phyloP scores from a whole-genome alignment of 2,888 invertebrate species.

The Antheraea yamamai region DNA sequence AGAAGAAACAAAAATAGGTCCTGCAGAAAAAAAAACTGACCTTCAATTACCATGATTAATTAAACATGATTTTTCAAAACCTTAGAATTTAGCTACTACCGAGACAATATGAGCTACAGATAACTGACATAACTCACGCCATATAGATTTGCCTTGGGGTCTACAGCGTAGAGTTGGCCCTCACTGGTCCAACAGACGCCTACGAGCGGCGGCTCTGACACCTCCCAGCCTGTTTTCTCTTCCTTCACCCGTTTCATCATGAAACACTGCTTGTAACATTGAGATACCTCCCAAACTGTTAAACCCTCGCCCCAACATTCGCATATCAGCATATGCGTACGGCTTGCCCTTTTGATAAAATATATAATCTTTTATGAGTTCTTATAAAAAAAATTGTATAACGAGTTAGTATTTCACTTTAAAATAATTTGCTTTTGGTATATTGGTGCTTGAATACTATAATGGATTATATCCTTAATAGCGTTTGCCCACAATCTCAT shows the following conservation, averaged over 20 bases:
- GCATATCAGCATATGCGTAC: constrained; percentile 64
- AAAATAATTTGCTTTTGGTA: too few relatives aligned
- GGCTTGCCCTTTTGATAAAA: constrained; percentile 57
- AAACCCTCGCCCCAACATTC: constrained; percentile 71
- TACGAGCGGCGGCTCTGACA: constrained; percentile 52
- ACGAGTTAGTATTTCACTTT: too few relatives aligned
- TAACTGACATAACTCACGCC: constrained; percentile 49
- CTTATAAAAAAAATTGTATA: not conserved
- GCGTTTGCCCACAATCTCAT: too few relatives aligned
- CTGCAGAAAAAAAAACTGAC: too few relatives aligned
- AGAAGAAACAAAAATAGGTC: too few relatives aligned
- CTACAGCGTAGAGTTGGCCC: constrained; percentile 68
- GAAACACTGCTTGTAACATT: constrained; percentile 64
- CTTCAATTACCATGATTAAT: too few relatives aligned
- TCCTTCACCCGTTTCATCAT: constrained; percentile 58
- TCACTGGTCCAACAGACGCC: constrained; percentile 66
- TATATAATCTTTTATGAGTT: not conserved
- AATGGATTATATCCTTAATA: too few relatives aligned
- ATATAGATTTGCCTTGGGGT: constrained; percentile 58
- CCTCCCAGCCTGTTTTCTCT: constrained; percentile 56
- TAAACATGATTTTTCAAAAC: too few relatives aligned
- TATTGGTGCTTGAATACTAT: too few relatives aligned
- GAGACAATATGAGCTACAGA: not conserved
- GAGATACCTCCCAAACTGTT: constrained; percentile 74
- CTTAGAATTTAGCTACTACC: too few relatives aligned